Evolutionary conservation across 92 coral and sea anemone genomes (phyloP).

Genomic region (Phymanthus crucifer): DNA sequence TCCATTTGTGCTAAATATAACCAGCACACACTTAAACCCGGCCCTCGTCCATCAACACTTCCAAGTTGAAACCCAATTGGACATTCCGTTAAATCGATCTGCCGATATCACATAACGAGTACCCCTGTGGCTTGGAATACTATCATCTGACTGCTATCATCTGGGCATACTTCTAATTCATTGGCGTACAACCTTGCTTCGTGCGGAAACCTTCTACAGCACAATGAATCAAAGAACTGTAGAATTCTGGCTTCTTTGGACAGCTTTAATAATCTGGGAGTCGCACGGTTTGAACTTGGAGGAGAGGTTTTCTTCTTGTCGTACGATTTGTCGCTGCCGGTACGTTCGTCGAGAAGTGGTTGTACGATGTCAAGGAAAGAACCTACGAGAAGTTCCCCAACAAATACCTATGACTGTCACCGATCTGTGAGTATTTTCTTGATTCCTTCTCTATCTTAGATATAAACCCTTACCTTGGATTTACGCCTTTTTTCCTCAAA

Average conservation of each 20-base stretch:
- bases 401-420: not conserved
- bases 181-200: not conserved
- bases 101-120: slow-evolving; percentile 1
- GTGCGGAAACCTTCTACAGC: not conserved
- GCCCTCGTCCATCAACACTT: slow-evolving; percentile 24
- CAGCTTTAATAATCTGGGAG: not conserved
- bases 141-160: not conserved
- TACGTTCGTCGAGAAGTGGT: not conserved
- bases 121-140: not conserved
- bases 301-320: not conserved
- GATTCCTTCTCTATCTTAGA: not conserved
- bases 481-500: not conserved
- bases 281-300: not conserved
- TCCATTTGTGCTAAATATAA: not conserved
- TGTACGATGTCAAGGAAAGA: not conserved
- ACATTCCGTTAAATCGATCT: slow-evolving; percentile 29
- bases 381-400: not conserved
- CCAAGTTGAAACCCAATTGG: not conserved
- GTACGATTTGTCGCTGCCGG: not conserved
- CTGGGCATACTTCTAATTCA: not conserved
- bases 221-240: not conserved
- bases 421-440: not conserved
- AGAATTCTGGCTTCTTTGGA: not conserved
- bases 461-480: not conserved
- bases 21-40: not conserved